Evolutionary conservation across 2,113 vertebrate species (phyloP).

Genomic region (Canis aureus): DNA sequence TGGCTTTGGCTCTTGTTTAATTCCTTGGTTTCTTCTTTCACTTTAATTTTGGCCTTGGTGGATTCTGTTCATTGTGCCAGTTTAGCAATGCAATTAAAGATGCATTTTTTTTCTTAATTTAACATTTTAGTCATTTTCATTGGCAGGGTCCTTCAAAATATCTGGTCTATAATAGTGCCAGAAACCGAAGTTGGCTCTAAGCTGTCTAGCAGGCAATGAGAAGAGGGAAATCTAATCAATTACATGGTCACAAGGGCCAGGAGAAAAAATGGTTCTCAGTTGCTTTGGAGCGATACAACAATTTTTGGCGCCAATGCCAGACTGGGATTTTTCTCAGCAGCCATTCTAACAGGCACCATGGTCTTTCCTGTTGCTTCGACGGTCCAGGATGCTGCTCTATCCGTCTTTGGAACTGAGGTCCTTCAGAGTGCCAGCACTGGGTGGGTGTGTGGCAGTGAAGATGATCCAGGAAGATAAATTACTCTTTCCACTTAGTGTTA

Average conservation of each 20-base stretch:
- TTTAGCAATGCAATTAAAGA: slow-evolving; percentile 30
- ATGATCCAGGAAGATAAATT: neutral
- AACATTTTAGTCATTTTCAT: slow-evolving; percentile 43
- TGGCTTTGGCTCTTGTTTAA: neutral
- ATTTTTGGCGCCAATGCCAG: slow-evolving; percentile 17
- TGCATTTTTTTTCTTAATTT: slow-evolving; percentile 51
- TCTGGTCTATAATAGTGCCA: slow-evolving; percentile 17
- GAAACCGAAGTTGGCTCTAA: slow-evolving; percentile 25
- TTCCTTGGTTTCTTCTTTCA: slow-evolving; percentile 45
- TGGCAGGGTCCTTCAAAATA: slow-evolving; percentile 20
- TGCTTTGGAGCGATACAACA: slow-evolving; percentile 52
- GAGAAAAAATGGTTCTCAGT: slow-evolving; percentile 52
- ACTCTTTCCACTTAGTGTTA: neutral
- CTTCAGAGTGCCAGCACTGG: neutral
- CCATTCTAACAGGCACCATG: neutral
- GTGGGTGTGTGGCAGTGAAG: neutral
- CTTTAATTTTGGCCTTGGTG: slow-evolving; percentile 20
- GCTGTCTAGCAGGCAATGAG: neutral
- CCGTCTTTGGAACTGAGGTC: neutral
- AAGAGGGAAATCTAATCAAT: slow-evolving; percentile 61
- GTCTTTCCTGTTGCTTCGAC: neutral
- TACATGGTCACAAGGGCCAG: slow-evolving; percentile 17
- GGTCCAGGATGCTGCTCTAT: neutral
- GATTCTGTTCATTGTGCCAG: neutral
- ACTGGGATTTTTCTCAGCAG: slow-evolving; percentile 38